Conservation (phyloP, 2,888 invertebrate species). For the Callinectes sapidus region DNA sequence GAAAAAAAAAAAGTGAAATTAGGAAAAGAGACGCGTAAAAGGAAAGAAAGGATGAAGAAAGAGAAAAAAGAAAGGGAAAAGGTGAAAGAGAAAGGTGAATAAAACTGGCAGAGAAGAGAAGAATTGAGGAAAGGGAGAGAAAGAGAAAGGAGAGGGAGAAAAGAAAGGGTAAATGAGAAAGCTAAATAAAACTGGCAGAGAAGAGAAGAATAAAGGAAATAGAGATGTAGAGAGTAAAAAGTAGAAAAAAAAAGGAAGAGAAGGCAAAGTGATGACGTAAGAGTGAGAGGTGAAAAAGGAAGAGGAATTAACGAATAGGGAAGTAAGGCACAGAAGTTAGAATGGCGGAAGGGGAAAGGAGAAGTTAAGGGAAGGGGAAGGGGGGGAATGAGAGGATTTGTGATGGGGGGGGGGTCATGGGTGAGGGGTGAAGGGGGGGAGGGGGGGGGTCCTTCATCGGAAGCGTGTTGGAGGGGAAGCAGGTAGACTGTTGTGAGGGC, state of each 20-base stretch:
- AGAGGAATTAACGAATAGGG: constrained; percentile 24
- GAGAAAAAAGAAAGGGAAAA: not conserved
- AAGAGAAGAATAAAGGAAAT: constrained; percentile 17
- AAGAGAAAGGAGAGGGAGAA: not conserved
- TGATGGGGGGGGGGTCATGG: not conserved
- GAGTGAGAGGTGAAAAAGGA: not conserved
- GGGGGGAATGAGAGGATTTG: not conserved
- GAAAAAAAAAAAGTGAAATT: not conserved
- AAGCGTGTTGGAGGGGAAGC: not conserved
- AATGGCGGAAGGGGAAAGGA: not conserved
- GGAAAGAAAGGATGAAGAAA: not conserved
- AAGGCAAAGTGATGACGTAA: not conserved
- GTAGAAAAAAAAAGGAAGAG: not conserved
- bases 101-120: not conserved
- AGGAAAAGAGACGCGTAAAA: not conserved
- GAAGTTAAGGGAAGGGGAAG: not conserved
- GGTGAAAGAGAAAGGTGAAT: not conserved
- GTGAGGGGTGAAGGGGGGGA: not conserved
- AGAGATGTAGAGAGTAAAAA: constrained; percentile 5
- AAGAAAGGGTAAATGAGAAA: not conserved
- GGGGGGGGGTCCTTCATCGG: not conserved
- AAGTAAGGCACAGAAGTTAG: not conserved
- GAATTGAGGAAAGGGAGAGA: not conserved
- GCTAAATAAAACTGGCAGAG: not conserved
- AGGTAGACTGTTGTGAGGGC: constrained; percentile 6